Base-by-base conservation (phyloP, 2,888 invertebrate genomes). In the Nudaria mundana region DNA sequence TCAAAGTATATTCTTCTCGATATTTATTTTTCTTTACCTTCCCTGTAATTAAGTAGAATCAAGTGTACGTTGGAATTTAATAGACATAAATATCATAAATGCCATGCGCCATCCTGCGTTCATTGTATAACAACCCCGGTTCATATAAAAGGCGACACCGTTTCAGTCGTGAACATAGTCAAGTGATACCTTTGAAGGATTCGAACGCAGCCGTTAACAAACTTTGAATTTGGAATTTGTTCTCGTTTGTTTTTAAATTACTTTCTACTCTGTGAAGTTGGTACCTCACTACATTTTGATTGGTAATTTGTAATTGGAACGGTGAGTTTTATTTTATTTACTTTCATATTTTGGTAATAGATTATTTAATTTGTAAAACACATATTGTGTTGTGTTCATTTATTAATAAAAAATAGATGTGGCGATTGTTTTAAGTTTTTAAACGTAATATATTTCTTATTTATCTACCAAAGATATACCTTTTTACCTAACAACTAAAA, bases 101-200 rank as follows among this genome's bases (percentile, higher is more conserved):
- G 20, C 29, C 35, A 23, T 18, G 42, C 16, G 31, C 28, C 40
- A 38, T 36, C 37, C 39, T 64, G 45, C 35, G 46, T 10, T 44
- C 63, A 71, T 43, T 70, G 60, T 70, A 49, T 24, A 63, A 48
- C 65, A 58, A 42, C n/a, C 65, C 67, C 45, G 37, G 39, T 37
- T 31, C 44, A 42, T 72, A 72, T 73, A 73, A 63, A 72, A 70
- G 66, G 53, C 44, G 28, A 43, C 35, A 49, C 40, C 41, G 40
- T 44, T 28, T 37, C 51, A 44, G 47, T 25, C 42, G 42, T 41
- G 31, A 44, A 44, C 66, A 66, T 66, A 80, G 79, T 80, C 64
- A 67, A 61, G 50, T 49, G 33, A 52, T 55, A 57, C 66, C 65
- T 57, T 50, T 54, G 38, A 34, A 54, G 59, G 52, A 56, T 48